Evolutionary conservation across 2,888 invertebrate species (phyloP).

Genomic region (Plebejus melissa): DNA sequence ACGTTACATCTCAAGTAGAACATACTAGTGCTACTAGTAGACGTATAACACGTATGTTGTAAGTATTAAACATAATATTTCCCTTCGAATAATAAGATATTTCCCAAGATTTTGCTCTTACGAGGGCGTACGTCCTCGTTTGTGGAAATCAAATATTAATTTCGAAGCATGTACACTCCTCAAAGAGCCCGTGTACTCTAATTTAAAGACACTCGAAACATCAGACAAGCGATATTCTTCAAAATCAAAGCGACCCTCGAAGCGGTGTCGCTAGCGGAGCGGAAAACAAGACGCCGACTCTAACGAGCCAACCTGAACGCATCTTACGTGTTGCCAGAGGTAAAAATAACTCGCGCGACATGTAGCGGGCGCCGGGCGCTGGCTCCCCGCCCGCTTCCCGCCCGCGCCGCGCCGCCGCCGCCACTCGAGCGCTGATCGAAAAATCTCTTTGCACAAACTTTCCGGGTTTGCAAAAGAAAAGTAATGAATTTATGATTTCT

Average conservation of each 20-base stretch:
- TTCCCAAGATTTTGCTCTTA: background rate
- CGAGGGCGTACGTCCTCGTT: background rate
- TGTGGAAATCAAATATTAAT: constrained; percentile 21
- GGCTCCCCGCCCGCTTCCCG: constrained; percentile 39
- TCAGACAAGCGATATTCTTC: constrained; percentile 55
- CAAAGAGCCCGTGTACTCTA: constrained; percentile 51
- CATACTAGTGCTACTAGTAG: background rate
- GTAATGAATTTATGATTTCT: background rate
- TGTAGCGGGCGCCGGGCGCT: constrained; percentile 34
- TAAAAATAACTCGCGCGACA: constrained; percentile 48
- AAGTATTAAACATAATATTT: background rate
- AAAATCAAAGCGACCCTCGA: constrained; percentile 62
- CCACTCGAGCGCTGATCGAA: constrained; percentile 26
- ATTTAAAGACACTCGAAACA: constrained; percentile 61
- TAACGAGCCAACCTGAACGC: constrained; percentile 60
- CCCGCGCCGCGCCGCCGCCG: background rate
- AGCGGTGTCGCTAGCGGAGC: constrained; percentile 50
- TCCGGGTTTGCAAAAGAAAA: constrained; percentile 8
- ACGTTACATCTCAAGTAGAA: background rate
- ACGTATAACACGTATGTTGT: background rate
- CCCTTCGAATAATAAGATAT: background rate
- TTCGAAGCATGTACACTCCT: constrained; percentile 3
- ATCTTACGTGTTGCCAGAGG: constrained; percentile 52
- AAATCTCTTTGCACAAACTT: constrained; percentile 25
- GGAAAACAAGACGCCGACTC: constrained; percentile 57